Percentiles rank a stretch among this genome's conserved stretches.
Conservation (phyloP, 1,140 invertebrate species). For the Zaprionus camerounensis region DNA sequence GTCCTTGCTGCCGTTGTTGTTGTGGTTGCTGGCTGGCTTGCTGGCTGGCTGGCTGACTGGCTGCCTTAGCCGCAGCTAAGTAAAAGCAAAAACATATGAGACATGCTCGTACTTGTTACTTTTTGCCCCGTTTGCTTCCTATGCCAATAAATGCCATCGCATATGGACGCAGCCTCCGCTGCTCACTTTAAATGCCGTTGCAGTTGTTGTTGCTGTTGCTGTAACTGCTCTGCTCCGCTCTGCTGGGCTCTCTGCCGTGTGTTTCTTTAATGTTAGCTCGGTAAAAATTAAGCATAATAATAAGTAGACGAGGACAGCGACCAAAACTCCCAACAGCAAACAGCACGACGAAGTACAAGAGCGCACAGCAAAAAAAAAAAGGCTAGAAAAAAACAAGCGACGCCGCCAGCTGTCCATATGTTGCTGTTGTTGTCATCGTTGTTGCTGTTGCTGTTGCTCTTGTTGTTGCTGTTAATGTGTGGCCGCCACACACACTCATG, state of each 20-base stretch:
- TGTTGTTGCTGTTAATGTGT: constrained; percentile 44
- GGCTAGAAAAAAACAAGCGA: constrained; percentile 39
- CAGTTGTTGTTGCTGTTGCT: constrained; percentile 39
- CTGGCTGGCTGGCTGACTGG: constrained; percentile 14
- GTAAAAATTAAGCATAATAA: constrained; percentile 77
- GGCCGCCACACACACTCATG: constrained; percentile 40
- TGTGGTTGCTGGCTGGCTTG: constrained; percentile 48
- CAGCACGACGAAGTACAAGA: constrained; percentile 13
- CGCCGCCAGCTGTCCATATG: constrained; percentile 66
- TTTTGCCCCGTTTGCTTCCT: constrained; percentile 58
- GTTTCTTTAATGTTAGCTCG: constrained; percentile 34
- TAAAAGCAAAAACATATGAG: constrained; percentile 79
- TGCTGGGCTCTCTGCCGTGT: constrained; percentile 27
- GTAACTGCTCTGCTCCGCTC: constrained; percentile 15
- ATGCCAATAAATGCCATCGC: constrained; percentile 64
- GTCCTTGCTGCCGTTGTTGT: constrained; percentile 28
- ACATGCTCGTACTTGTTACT: constrained; percentile 66
- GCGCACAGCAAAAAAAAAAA: constrained; percentile 16
- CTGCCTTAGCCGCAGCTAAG: constrained; percentile 55
- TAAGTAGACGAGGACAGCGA: constrained; percentile 65
- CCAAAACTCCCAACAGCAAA: constrained; percentile 57
- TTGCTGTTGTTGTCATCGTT: constrained; percentile 23
- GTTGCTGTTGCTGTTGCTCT: constrained; percentile 8
- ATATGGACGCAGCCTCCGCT: constrained; percentile 43
- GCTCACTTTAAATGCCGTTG: constrained; percentile 60